Percentiles rank a stretch among this genome's conserved stretches.
phyloP scores from a whole-genome alignment of 2,797 vertebrate genomes.

The Brachyalestes nurse region DNA sequence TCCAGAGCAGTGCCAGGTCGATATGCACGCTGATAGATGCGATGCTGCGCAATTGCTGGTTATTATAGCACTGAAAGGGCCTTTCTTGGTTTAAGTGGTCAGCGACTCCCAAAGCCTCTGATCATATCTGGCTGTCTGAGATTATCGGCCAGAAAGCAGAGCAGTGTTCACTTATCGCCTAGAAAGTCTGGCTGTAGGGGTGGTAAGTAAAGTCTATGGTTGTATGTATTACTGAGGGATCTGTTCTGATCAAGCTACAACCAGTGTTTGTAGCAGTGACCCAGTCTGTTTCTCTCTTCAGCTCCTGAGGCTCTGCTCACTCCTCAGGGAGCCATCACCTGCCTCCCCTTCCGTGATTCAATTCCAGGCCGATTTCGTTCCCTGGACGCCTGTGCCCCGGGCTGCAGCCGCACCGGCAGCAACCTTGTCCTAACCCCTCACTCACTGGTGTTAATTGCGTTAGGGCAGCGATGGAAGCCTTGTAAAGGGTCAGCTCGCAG shows the following conservation, averaged over 20 bases:
- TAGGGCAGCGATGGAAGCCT: conserved; percentile 84
- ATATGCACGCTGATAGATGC: conserved; percentile 78
- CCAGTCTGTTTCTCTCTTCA: conserved; percentile 32
- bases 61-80: conserved; percentile 75
- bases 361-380: conserved; percentile 74
- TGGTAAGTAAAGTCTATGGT: conserved; percentile 19
- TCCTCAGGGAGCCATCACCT: conserved; percentile 58
- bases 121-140: conserved; percentile 76
- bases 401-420: conserved; percentile 80
- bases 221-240: conserved; percentile 28
- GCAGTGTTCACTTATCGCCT: conserved; percentile 56
- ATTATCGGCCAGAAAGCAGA: conserved; percentile 62
- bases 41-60: conserved; percentile 70
- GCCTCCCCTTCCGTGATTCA: conserved; percentile 72
- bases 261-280: conserved; percentile 39
- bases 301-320: conserved; percentile 40
- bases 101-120: conserved; percentile 68
- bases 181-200: conserved; percentile 48
- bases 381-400: conserved; percentile 74
- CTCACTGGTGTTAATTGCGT: conserved; percentile 87
- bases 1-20: conserved; percentile 80
- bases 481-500: conserved; percentile 84
- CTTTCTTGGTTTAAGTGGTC: conserved; percentile 69
- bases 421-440: conserved; percentile 83
- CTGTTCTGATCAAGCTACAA: conserved; percentile 31